Evolutionary conservation across 2,797 vertebrate species (phyloP), one percentile per base, ranked within the genome.

Genomic region (Philypnodon macrostomus): DNA sequence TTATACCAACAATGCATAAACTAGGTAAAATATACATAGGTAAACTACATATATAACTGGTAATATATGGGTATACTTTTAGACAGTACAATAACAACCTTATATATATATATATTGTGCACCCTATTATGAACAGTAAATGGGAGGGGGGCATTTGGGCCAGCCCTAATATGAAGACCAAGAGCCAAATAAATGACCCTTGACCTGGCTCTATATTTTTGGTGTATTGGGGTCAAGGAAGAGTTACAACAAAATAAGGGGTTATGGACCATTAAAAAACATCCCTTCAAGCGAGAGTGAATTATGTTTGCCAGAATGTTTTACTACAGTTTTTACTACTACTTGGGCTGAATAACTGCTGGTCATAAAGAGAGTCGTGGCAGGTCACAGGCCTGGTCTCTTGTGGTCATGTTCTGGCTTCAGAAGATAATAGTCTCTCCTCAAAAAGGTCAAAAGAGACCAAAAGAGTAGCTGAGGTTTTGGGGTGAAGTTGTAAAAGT

Each of bases 241-340:
- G 47, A 72, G 58, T 79, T 79, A 72, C 49, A 73, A 77, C 59
- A 74, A 83, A 72, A 73, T 68, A 68, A 77, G 63, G 41, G 47
- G 21, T 47, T 79, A 61, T 47, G 68, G 63, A 79, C 69, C 19
- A 75, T 70, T 63, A 62, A 49, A 71, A 50, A 34, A 37, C 51
- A 39, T 58, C 46, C 48, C 35, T 65, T 80, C 48, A 59, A 63
- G 6, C 1, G 39, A 47, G 67, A 73, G 50, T 77, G 75, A 72
- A 73, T 81, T 63, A 68, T 63, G 61, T 76, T 78, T 78, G 72
- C 82, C 75, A 56, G 51, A 8, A 62, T 60, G 65, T 58, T 84
- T 84, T 81, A 82, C 75, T 76, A 45, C 58, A 54, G 23, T 62
- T 76, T 83, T 83, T 78, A 78, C 72, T 70, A 58, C 64, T 54